A percentile compares a stretch with the other conserved stretches of the same genome.
These are phyloP conservation scores for Myzus persicae DNA, from an alignment of 1,140 invertebrate genomes.

Conservation along the genomic window DNA sequence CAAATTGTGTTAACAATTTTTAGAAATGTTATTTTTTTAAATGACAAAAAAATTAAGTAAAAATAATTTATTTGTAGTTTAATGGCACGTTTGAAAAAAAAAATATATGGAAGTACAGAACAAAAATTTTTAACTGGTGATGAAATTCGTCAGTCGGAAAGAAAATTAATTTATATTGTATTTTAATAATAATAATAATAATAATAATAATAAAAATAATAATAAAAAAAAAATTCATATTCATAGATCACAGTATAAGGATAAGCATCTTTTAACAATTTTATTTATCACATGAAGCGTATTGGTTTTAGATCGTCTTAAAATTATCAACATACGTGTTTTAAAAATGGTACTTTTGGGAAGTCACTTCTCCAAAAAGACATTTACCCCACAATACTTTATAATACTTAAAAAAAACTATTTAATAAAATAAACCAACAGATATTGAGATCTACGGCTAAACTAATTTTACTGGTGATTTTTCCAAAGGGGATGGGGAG, in stretches of 20 bases:
- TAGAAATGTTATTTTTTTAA: constrained; percentile 17
- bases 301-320: constrained; percentile 58
- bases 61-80: constrained; percentile 55
- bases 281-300: constrained; percentile 58
- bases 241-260: constrained; percentile 57
- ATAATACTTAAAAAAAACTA: constrained; percentile 57
- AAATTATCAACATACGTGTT: constrained; percentile 58
- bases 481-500: not conserved
- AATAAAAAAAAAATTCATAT: constrained; percentile 55
- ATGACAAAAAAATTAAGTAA: constrained; percentile 51
- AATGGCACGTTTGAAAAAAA: constrained; percentile 57
- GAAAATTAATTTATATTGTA: constrained; percentile 46
- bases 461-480: constrained; percentile 53
- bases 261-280: constrained; percentile 56
- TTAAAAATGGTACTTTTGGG: constrained; percentile 58
- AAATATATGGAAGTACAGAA: constrained; percentile 52
- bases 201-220: constrained; percentile 50
- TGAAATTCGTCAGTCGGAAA: constrained; percentile 55
- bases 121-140: constrained; percentile 49
- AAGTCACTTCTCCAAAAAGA: constrained; percentile 55
- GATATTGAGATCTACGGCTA: constrained; percentile 59
- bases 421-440: constrained; percentile 57
- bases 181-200: constrained; percentile 49
- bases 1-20: constrained; percentile 39
- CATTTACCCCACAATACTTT: constrained; percentile 56